Evolutionary conservation across 2,797 vertebrate species (phyloP), one percentile per base, ranked within the genome.

Genomic region (Lutjanus argentimaculatus): DNA sequence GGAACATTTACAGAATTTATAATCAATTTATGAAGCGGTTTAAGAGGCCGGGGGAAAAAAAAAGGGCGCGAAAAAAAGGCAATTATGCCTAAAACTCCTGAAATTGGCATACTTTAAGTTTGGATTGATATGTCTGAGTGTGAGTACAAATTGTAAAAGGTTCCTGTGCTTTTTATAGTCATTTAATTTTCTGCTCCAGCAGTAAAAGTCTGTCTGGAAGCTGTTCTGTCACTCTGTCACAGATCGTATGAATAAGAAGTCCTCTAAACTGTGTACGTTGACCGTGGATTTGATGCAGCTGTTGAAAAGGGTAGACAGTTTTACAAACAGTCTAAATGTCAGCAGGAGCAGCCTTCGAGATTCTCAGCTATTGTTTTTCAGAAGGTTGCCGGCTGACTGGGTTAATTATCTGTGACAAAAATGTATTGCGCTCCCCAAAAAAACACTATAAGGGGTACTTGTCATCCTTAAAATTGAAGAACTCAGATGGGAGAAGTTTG

Each of bases 381-480:
- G 79, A 80, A 89, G 87, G 83, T 89, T 92, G 79, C 80, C 63
- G 82, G 22, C 88, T 89, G 84, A 80, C 86, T 89, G 81, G 67
- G 78, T 88, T 93, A 91, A 89, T 92, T 90, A 90, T 90, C 88
- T 87, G 82, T 87, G 91, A 92, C 82, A 85, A 88, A 80, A 74
- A 75, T 76, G 78, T 85, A 85, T 85, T 88, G 77, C 66, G 9
- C 65, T 83, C 56, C 64, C 62, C 8, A 2, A 36, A 36, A 36
- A 36, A 45, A 70, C 79, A 78, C 73, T 74, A 82, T 79, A 69
- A 82, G 80, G 77, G 67, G 45, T 46, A 67, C 82, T 83, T 84
- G 59, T 89, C 87, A 76, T 85, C 66, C 57, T 80, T 79, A 73
- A 79, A 81, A 88, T 64, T 82, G 63, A 62, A 83, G 77, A 75